A percentile compares a stretch with the other conserved stretches of the same genome.
Conservation (phyloP, 2,797 vertebrate genomes). For the Hapalemur alaotrensis region DNA sequence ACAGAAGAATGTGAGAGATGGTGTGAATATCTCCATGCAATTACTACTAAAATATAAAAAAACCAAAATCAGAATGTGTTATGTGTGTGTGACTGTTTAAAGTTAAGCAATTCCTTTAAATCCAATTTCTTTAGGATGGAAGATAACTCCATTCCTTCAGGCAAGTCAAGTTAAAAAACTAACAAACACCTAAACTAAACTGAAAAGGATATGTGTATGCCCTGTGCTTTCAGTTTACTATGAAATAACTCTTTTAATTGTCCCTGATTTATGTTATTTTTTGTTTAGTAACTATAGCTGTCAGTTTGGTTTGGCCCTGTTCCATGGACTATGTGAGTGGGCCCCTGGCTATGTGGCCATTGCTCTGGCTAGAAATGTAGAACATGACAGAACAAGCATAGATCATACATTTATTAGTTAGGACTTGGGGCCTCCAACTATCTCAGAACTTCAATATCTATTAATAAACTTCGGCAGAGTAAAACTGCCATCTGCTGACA, state of each 20-base stretch:
- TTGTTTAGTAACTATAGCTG: slow-evolving; percentile 29
- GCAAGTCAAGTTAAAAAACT: not conserved
- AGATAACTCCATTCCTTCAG: not conserved
- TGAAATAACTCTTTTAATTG: slow-evolving; percentile 42
- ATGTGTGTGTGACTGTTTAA: not conserved
- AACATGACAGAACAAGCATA: slow-evolving; percentile 69
- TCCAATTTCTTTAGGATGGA: not conserved
- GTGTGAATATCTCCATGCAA: not conserved
- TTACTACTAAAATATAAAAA: slow-evolving; percentile 26
- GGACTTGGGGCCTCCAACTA: slow-evolving; percentile 77
- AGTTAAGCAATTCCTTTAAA: slow-evolving; percentile 32
- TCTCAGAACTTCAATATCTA: slow-evolving; percentile 84
- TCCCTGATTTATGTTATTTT: slow-evolving; percentile 47
- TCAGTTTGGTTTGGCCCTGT: slow-evolving; percentile 35
- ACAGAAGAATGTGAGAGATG: not conserved
- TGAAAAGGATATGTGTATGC: not conserved
- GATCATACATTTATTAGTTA: slow-evolving; percentile 79
- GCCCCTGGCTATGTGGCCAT: not conserved
- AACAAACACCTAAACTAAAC: not conserved
- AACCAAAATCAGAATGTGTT: not conserved
- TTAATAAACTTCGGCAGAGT: slow-evolving; percentile 83
- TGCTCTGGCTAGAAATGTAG: slow-evolving; percentile 35
- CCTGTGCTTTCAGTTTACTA: slow-evolving; percentile 8
- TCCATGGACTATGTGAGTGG: slow-evolving; percentile 1
- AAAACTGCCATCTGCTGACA: slow-evolving; percentile 83